Conservation (phyloP, 2,888 invertebrate genomes). For the Anaspis maculata region DNA sequence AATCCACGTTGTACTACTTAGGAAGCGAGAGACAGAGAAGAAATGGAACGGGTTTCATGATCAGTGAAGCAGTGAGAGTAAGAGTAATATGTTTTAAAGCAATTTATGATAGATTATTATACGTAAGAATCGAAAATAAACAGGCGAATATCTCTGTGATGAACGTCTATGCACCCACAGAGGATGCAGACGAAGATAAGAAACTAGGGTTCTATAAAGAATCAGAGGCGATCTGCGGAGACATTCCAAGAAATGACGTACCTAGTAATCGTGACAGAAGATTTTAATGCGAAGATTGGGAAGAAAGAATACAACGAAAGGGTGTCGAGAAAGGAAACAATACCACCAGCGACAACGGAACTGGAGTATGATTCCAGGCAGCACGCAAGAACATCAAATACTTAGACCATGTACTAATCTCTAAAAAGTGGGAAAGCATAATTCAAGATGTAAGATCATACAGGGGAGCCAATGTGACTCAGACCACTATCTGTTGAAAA, state of each 20-base stretch:
- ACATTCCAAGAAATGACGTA: background rate
- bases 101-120: background rate
- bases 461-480: too few relatives aligned
- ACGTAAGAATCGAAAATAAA: background rate
- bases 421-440: background rate
- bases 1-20: background rate
- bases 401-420: background rate
- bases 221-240: background rate
- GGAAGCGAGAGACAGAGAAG: background rate
- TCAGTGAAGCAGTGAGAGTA: background rate
- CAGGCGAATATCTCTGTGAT: background rate
- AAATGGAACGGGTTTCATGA: background rate
- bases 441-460: too few relatives aligned
- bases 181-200: background rate
- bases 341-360: background rate
- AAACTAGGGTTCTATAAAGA: background rate
- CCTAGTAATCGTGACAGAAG: background rate
- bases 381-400: background rate
- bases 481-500: background rate
- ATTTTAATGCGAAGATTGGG: background rate
- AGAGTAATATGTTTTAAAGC: background rate
- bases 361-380: background rate
- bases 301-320: background rate
- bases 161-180: background rate
- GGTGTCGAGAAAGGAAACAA: background rate